These are phyloP conservation scores for Phyto melanocephala DNA, from an alignment of 2,888 invertebrate species.

Conservation along the genomic window DNA sequence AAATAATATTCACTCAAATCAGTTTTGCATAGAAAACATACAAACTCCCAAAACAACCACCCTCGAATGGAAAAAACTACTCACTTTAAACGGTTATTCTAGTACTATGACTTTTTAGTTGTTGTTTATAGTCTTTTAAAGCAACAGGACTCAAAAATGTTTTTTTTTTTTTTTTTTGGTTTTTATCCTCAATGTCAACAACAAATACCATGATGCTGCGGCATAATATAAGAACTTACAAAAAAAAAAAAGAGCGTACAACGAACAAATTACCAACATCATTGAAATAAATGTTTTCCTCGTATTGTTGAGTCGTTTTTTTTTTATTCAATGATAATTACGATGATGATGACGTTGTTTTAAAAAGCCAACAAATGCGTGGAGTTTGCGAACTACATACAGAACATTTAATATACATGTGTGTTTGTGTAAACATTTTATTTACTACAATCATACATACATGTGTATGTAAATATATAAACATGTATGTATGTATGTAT, in stretches of 20 bases:
- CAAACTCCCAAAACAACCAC: neutral
- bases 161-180: neutral
- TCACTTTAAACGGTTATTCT: neutral
- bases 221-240: no score
- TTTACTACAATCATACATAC: neutral
- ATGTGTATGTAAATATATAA: neutral
- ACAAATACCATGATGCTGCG: conserved; percentile 18
- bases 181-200: conserved; percentile 38
- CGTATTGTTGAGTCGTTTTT: conserved; percentile 17
- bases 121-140: conserved; percentile 59
- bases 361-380: conserved; percentile 22
- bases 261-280: conserved; percentile 20
- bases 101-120: conserved; percentile 9
- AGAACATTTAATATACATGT: neutral
- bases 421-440: neutral
- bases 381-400: conserved; percentile 45
- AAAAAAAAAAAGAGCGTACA: conserved; percentile 27
- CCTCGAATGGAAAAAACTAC: neutral
- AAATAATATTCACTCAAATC: conserved; percentile 22
- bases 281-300: conserved; percentile 16
- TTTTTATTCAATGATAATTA: neutral
- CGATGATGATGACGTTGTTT: conserved; percentile 10
- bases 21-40: neutral
- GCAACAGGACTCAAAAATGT: conserved; percentile 48
- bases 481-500: neutral